phyloP scores from a whole-genome alignment of 2,888 invertebrate genomes.

The Cerceris rybyensis region DNA sequence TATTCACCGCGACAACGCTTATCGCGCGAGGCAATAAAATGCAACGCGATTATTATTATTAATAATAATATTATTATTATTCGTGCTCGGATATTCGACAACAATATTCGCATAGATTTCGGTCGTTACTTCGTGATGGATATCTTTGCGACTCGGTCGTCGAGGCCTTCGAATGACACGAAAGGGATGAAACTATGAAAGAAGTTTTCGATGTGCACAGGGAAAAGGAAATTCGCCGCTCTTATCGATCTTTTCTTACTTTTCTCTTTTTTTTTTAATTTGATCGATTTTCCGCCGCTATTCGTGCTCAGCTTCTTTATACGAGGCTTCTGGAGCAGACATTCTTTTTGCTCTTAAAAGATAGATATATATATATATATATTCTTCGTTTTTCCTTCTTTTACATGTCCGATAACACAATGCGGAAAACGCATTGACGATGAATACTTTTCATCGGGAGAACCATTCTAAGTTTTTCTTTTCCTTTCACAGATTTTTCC shows the following conservation, averaged over 20 bases:
- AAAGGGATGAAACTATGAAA: not conserved
- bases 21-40: conserved; percentile 4
- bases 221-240: conserved; percentile 13
- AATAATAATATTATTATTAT: too few species aligned
- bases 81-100: conserved; percentile 6
- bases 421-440: too few species aligned
- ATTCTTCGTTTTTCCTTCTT: conserved; percentile 4
- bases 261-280: conserved; percentile 4
- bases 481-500: not conserved
- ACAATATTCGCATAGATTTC: not conserved
- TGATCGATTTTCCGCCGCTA: conserved; percentile 20
- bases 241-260: conserved; percentile 17
- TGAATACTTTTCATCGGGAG: not conserved
- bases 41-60: conserved; percentile 6
- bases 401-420: not conserved
- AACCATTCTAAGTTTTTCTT: not conserved
- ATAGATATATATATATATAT: conserved; percentile 2
- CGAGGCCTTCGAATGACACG: not conserved
- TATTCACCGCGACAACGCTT: conserved; percentile 7
- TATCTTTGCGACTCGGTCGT: not conserved
- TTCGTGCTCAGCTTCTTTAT: conserved; percentile 24
- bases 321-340: conserved; percentile 15
- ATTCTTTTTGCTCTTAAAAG: conserved; percentile 3
- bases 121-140: conserved; percentile 15
- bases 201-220: not conserved